Evolutionary conservation across 2,113 vertebrate genomes (phyloP), one percentile per base, ranked within the genome.

Genomic region (Chrysemys picta): DNA sequence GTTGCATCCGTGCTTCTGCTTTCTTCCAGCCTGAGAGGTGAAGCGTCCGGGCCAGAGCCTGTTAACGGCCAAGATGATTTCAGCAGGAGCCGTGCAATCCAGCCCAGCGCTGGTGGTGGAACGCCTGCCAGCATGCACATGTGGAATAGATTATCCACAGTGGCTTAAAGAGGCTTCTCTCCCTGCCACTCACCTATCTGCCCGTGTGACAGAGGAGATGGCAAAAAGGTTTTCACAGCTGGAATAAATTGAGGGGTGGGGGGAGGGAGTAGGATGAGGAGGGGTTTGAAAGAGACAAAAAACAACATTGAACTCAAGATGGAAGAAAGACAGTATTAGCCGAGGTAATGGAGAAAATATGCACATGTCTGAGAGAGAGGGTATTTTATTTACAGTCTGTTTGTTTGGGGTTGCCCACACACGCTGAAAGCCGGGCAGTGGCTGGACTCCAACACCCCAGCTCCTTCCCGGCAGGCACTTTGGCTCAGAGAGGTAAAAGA

Each of bases 161-260:
- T 97, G 98, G 98, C 98, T 97, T 95, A 94, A 95, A 96, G 97
- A 95, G 96, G 96, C 97, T 98, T 97, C 98, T 97, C 97, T 97
- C 89, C 80, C 97, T 98, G 98, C 98, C 97, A 98, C 98, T 98
- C 98, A 98, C 98, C 98, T 98, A 97, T 97, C 97, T 97, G 93
- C 97, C 94, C 96, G 97, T 97, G 97, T 98, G 98, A 98, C 98
- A 98, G 98, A 98, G 97, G 98, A 97, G 98, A 98, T 98, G 98
- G 98, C 98, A 97, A 97, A 88, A 97, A 97, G 98, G 98, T 99
- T 99, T 99, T 98, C 98, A 99, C 99, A 99, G 98, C 99, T 99
- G 99, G 98, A 98, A 98, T 98, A 98, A 98, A 99, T 99, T 98
- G 98, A 98, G 91, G 97, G 96, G 97, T 97, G 96, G 94, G 95